Conservation (phyloP, 2,888 invertebrate species). For the Amphipyra berbera region DNA sequence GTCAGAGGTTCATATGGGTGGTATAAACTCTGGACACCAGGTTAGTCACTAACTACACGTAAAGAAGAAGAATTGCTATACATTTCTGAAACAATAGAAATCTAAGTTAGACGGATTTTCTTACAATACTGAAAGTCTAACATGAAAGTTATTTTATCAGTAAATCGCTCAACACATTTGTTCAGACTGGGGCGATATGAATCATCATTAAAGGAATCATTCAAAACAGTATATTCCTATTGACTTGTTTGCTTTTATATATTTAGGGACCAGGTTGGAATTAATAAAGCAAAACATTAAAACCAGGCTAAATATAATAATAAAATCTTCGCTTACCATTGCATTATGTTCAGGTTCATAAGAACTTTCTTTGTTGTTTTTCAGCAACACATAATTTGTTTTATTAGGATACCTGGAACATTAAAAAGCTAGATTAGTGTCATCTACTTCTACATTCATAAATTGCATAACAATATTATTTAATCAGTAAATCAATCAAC, state of each 20-base stretch:
- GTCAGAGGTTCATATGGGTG: too few species aligned
- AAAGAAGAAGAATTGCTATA: background rate
- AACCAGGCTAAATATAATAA: background rate
- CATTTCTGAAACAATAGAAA: slow-evolving; percentile 10
- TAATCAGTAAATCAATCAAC: slow-evolving; percentile 72
- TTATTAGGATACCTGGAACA: slow-evolving; percentile 12
- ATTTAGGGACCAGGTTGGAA: too few species aligned
- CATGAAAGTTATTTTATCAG: slow-evolving; percentile 51
- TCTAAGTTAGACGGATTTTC: background rate
- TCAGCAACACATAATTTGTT: slow-evolving; percentile 61
- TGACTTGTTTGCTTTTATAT: too few species aligned
- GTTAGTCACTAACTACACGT: too few species aligned
- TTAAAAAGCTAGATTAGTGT: background rate
- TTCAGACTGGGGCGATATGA: slow-evolving; percentile 78
- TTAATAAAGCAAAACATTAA: too few species aligned
- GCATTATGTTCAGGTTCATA: background rate
- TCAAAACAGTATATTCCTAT: too few species aligned
- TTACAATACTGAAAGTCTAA: too few species aligned
- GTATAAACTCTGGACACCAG: too few species aligned
- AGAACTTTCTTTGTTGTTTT: background rate
- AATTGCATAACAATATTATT: background rate
- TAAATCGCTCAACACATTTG: slow-evolving; percentile 70
- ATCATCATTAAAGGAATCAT: slow-evolving; percentile 60
- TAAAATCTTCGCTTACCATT: background rate
- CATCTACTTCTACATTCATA: too few species aligned